phyloP scores from a whole-genome alignment of 1,140 invertebrate genomes.

The Metopolophium dirhodum region DNA sequence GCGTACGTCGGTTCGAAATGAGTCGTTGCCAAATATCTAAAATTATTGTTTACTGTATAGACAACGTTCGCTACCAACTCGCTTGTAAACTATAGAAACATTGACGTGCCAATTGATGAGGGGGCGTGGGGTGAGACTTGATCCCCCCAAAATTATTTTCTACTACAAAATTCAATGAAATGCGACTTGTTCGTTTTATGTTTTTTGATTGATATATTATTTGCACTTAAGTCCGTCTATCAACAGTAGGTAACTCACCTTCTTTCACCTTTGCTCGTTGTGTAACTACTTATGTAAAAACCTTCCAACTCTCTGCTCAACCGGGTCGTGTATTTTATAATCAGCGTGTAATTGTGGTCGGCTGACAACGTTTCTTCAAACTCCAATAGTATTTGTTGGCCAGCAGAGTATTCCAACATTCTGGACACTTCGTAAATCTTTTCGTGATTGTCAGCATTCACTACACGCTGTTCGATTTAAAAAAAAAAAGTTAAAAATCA shows the following conservation, averaged over 20 bases:
- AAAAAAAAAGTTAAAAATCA: slow-evolving; percentile 35
- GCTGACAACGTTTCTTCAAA: slow-evolving; percentile 78
- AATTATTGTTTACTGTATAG: not conserved
- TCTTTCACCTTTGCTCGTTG: slow-evolving; percentile 74
- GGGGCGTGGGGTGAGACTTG: not conserved
- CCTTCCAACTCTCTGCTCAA: slow-evolving; percentile 83
- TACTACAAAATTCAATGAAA: not conserved
- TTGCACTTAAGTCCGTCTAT: not conserved
- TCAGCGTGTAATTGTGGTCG: slow-evolving; percentile 83
- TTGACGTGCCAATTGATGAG: not conserved
- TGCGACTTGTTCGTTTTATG: too few species aligned
- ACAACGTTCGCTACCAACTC: not conserved
- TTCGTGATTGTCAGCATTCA: slow-evolving; percentile 73
- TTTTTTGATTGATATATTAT: not conserved
- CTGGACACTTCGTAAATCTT: slow-evolving; percentile 70
- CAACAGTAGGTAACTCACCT: slow-evolving; percentile 69
- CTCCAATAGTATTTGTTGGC: slow-evolving; percentile 87
- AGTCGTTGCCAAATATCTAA: slow-evolving; percentile 88
- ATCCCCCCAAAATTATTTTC: not conserved
- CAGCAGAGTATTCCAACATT: slow-evolving; percentile 79
- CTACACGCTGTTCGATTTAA: slow-evolving; percentile 67
- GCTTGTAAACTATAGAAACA: too few species aligned
- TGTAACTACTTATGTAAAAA: slow-evolving; percentile 91
- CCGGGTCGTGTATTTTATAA: slow-evolving; percentile 81
- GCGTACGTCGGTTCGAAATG: slow-evolving; percentile 96